Percentiles rank a stretch among this genome's conserved stretches.
These are phyloP conservation scores for Pogoniulus pusillus DNA, from an alignment of 2,797 vertebrate species.

Conservation along the genomic window DNA sequence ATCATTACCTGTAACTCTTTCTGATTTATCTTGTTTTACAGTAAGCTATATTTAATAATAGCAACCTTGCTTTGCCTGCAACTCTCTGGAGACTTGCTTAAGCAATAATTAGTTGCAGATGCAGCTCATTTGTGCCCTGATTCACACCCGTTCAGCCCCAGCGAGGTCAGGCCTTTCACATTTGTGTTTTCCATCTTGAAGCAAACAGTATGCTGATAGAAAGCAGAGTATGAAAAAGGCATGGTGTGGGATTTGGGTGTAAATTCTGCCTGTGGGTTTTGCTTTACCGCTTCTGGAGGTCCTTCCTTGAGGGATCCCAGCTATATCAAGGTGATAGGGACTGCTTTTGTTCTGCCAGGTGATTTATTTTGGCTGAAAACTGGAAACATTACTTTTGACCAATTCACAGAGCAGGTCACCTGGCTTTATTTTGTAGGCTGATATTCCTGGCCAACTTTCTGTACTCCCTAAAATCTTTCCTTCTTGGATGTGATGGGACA, in stretches of 20 bases:
- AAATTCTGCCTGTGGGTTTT: not conserved
- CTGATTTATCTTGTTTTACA: constrained; percentile 56
- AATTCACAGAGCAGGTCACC: not conserved
- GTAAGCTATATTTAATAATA: constrained; percentile 45
- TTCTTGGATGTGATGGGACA: not conserved
- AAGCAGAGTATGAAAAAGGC: not conserved
- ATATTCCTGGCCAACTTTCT: not conserved
- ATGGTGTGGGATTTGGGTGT: not conserved
- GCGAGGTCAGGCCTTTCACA: not conserved
- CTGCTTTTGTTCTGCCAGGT: not conserved
- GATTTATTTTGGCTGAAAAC: not conserved
- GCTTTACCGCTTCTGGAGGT: not conserved
- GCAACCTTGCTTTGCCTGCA: constrained; percentile 11
- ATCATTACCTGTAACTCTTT: constrained; percentile 38
- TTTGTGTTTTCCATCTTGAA: constrained; percentile 7
- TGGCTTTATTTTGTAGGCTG: not conserved
- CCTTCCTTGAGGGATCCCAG: not conserved
- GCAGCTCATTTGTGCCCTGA: not conserved
- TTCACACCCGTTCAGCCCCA: not conserved
- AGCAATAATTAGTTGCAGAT: constrained; percentile 28
- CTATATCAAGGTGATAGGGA: not conserved
- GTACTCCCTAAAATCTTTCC: not conserved
- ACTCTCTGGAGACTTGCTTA: constrained; percentile 5
- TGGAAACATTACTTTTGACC: not conserved
- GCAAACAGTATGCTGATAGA: not conserved